A percentile compares a stretch with the other conserved stretches of the same genome.
Evolutionary conservation across 2,888 invertebrate genomes (phyloP).

Genomic region (Acronicta psi): DNA sequence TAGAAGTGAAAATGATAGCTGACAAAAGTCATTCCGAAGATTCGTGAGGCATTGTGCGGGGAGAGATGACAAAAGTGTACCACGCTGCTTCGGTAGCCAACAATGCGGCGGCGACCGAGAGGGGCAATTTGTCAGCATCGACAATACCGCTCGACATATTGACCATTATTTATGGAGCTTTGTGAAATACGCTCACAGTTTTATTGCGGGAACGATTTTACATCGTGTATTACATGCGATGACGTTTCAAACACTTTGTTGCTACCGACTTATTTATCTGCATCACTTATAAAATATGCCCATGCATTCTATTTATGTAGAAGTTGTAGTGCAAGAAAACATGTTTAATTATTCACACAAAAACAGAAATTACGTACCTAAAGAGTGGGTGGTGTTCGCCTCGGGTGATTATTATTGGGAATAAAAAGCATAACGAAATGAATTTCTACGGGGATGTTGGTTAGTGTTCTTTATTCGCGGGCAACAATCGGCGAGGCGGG

Average conservation of each 20-base stretch:
- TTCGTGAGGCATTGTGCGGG: conserved; percentile 74
- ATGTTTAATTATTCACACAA: conserved; percentile 28
- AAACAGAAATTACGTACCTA: conserved; percentile 46
- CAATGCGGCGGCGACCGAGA: conserved; percentile 84
- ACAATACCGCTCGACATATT: conserved; percentile 87
- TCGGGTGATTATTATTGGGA: conserved; percentile 36
- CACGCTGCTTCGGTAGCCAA: conserved; percentile 77
- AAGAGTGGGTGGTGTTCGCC: conserved; percentile 37
- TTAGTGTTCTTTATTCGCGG: conserved; percentile 54
- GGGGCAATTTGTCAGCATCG: conserved; percentile 87
- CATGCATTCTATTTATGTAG: conserved; percentile 30
- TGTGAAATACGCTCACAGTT: conserved; percentile 81
- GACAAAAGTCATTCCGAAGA: conserved; percentile 81
- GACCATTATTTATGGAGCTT: conserved; percentile 88
- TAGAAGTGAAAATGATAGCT: conserved; percentile 86
- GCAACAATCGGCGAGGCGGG: conserved; percentile 76
- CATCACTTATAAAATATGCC: conserved; percentile 35
- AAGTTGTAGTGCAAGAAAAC: conserved; percentile 14
- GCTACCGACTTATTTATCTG: conserved; percentile 59
- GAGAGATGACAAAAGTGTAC: conserved; percentile 75
- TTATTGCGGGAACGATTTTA: conserved; percentile 86
- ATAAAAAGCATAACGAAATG: conserved; percentile 62
- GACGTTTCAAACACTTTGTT: conserved; percentile 78
- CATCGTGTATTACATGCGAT: conserved; percentile 84
- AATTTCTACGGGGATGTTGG: conserved; percentile 57